A percentile compares a stretch with the other conserved stretches of the same genome.
These are phyloP conservation scores for Channa maculata DNA, from an alignment of 2,113 vertebrate species.

Conservation along the genomic window DNA sequence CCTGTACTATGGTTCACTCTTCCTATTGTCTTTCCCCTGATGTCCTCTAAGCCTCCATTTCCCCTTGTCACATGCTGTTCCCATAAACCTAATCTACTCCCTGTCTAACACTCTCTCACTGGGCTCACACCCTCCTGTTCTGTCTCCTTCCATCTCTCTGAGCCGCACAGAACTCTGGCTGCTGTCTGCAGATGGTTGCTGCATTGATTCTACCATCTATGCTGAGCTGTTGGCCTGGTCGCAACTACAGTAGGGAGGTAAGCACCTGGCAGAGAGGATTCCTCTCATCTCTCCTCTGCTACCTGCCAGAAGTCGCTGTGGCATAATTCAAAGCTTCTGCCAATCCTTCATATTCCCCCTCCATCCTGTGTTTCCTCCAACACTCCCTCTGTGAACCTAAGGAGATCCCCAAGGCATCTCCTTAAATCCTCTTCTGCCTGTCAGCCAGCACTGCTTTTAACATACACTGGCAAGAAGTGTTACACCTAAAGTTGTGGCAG, in stretches of 20 bases:
- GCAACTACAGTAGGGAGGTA: constrained; percentile 22
- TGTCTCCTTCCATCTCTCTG: constrained; percentile 16
- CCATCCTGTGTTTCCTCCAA: constrained; percentile 4
- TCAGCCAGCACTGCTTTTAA: constrained; percentile 55
- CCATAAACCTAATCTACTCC: constrained; percentile 31
- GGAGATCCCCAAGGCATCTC: constrained; percentile 37
- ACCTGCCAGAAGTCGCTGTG: constrained; percentile 37
- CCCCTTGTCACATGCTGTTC: constrained; percentile 41
- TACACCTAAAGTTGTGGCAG: constrained; percentile 22
- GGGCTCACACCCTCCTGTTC: constrained; percentile 7
- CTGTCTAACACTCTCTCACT: background rate
- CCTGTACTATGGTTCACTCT: background rate
- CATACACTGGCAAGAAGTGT: constrained; percentile 12
- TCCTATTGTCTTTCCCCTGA: constrained; percentile 7
- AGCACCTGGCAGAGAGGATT: constrained; percentile 37
- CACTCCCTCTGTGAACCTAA: constrained; percentile 7
- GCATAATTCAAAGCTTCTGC: constrained; percentile 39
- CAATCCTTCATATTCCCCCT: constrained; percentile 41
- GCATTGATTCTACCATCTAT: constrained; percentile 13
- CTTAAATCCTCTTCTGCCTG: constrained; percentile 31
- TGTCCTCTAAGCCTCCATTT: constrained; percentile 39
- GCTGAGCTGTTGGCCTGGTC: constrained; percentile 16
- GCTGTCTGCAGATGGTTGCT: constrained; percentile 15
- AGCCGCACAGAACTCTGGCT: constrained; percentile 16
- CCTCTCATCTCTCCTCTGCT: constrained; percentile 45